These are phyloP conservation scores for Danaus plexippus DNA, from an alignment of 1,140 invertebrate genomes.

Conservation along the genomic window DNA sequence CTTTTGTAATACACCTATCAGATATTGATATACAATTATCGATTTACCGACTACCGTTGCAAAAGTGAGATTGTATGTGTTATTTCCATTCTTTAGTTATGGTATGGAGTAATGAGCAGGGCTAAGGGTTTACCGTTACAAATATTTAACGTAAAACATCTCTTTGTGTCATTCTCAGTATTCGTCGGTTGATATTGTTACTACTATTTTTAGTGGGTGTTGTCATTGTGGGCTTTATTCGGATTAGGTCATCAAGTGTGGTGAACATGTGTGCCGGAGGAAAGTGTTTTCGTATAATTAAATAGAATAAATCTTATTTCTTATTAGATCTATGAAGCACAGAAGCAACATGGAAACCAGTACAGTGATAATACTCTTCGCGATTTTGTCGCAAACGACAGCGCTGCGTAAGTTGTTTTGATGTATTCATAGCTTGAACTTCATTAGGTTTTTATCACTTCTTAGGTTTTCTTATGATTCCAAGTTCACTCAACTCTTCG, in stretches of 20 bases:
- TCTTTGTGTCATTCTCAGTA: slow-evolving; percentile 37
- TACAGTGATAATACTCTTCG: slow-evolving; percentile 53
- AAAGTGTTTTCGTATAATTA: slow-evolving; percentile 50
- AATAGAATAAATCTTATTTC: slow-evolving; percentile 55
- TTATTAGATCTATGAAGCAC: slow-evolving; percentile 56
- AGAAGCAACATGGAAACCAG: slow-evolving; percentile 53
- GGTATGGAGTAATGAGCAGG: slow-evolving; percentile 32
- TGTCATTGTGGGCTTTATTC: slow-evolving; percentile 64
- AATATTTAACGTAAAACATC: slow-evolving; percentile 22
- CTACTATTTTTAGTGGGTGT: slow-evolving; percentile 69
- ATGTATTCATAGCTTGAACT: slow-evolving; percentile 20
- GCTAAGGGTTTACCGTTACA: slow-evolving; percentile 27
- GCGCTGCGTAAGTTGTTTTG: slow-evolving; percentile 56
- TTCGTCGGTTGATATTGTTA: slow-evolving; percentile 35
- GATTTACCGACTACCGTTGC: slow-evolving; percentile 47
- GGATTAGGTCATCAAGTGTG: slow-evolving; percentile 68
- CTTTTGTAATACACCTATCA: slow-evolving; percentile 4
- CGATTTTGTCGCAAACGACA: slow-evolving; percentile 45
- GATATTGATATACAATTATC: slow-evolving; percentile 31
- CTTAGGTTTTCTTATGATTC: slow-evolving; percentile 12
- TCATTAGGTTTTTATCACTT: slow-evolving; percentile 14
- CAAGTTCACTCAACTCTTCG: slow-evolving; percentile 38
- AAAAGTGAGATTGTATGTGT: slow-evolving; percentile 45
- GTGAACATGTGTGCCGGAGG: slow-evolving; percentile 64
- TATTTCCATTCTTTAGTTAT: slow-evolving; percentile 32